These are phyloP conservation scores for Dastarcus helophoroides DNA, from an alignment of 2,888 invertebrate genomes.

Conservation along the genomic window DNA sequence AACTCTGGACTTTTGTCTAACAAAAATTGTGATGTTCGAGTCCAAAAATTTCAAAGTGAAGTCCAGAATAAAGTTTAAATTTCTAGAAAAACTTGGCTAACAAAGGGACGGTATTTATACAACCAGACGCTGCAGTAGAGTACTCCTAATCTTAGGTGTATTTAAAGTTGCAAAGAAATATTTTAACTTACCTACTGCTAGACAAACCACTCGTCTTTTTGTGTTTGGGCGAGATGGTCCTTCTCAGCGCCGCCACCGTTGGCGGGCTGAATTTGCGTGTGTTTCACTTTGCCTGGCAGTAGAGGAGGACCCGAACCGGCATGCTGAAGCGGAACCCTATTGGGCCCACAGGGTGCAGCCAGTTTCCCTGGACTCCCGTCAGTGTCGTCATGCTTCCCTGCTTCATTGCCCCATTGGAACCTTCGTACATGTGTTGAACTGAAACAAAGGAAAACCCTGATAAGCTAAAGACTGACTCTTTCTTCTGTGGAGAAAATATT, in stretches of 20 bases:
- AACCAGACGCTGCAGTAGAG: too few species aligned
- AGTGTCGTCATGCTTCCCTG: conserved; percentile 47
- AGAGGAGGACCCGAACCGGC: conserved; percentile 61
- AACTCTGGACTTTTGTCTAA: too few species aligned
- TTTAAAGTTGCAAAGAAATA: not conserved
- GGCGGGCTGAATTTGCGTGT: conserved; percentile 32
- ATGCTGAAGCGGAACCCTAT: conserved; percentile 39
- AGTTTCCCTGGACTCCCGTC: conserved; percentile 73
- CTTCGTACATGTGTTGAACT: conserved; percentile 66
- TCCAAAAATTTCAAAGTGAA: too few species aligned
- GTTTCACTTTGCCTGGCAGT: conserved; percentile 60
- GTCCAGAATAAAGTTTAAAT: too few species aligned
- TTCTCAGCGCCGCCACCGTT: conserved; percentile 32
- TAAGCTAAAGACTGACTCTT: too few species aligned
- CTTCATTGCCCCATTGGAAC: conserved; percentile 56
- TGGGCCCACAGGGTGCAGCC: conserved; percentile 89
- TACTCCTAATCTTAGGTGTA: too few species aligned
- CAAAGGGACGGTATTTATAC: too few species aligned
- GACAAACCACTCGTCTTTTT: conserved; percentile 91
- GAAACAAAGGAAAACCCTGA: conserved; percentile 33
- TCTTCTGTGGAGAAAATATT: too few species aligned
- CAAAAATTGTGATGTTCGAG: too few species aligned
- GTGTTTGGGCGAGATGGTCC: conserved; percentile 47
- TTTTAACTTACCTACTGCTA: conserved; percentile 54
- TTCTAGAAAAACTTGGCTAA: too few species aligned